A percentile compares a stretch with the other conserved stretches of the same genome.
Conservation (phyloP, 2,797 vertebrate genomes). For the Diceros bicornis region DNA sequence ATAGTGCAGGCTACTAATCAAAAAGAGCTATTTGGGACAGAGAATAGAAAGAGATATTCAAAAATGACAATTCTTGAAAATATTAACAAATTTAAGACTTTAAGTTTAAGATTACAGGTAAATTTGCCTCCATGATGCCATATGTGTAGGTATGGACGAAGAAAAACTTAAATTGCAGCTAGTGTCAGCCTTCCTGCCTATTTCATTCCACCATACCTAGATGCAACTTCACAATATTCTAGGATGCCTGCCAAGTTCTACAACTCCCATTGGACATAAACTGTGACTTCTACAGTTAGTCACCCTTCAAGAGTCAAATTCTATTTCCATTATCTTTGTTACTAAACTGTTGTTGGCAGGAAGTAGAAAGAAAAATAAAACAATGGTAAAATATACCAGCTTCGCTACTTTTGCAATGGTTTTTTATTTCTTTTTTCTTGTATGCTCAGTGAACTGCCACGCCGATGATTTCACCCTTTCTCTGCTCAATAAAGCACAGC, state of each 20-base stretch:
- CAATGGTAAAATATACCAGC: background rate
- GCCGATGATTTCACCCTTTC: background rate
- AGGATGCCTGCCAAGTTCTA: background rate
- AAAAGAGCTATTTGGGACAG: background rate
- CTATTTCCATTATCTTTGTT: slow-evolving; percentile 9
- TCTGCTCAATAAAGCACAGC: background rate
- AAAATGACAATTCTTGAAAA: slow-evolving; percentile 7
- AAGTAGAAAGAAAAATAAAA: background rate
- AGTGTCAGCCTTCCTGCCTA: background rate
- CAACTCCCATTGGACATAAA: background rate
- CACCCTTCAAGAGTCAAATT: background rate
- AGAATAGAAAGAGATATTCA: background rate
- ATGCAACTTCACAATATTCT: background rate
- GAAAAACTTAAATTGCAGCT: background rate
- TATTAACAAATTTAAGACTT: background rate
- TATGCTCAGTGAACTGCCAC: background rate
- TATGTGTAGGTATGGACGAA: background rate
- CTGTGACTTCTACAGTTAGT: background rate
- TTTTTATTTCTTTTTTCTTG: background rate
- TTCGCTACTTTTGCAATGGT: background rate
- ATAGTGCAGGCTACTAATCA: background rate
- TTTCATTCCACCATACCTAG: background rate
- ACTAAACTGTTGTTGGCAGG: background rate
- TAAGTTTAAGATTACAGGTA: no score
- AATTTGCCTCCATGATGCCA: background rate